A percentile compares a stretch with the other conserved stretches of the same genome.
Conservation (phyloP, 2,797 vertebrate genomes). For the Danio choprae region DNA sequence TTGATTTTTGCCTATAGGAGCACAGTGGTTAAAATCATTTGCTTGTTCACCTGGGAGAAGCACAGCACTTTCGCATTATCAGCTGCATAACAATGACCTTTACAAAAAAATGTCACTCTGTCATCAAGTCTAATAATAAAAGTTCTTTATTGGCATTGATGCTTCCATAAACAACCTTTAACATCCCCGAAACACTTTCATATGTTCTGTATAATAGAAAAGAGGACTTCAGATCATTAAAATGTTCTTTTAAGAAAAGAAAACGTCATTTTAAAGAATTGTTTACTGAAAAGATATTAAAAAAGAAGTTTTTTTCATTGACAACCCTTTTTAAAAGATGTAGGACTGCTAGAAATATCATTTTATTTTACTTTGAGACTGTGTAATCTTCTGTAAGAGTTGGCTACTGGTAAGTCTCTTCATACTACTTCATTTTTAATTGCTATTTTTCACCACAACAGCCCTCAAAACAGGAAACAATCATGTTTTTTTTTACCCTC, state of each 20-base stretch:
- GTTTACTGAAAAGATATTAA: too few species aligned
- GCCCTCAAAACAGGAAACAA: constrained; percentile 49
- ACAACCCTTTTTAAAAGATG: not conserved
- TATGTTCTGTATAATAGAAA: too few species aligned
- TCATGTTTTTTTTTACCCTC: constrained; percentile 68
- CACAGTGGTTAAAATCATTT: not conserved
- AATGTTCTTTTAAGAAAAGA: too few species aligned
- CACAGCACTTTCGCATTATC: not conserved
- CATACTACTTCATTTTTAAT: constrained; percentile 1
- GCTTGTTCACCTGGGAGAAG: not conserved
- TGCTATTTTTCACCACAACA: constrained; percentile 7
- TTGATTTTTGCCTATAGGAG: not conserved
- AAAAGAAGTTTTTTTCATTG: too few species aligned
- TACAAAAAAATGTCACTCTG: not conserved
- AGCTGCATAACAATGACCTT: not conserved
- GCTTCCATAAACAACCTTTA: too few species aligned
- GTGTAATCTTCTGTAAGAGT: constrained; percentile 15
- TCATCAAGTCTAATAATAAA: not conserved
- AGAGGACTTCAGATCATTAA: too few species aligned
- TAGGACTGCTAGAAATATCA: too few species aligned
- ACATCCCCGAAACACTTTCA: too few species aligned
- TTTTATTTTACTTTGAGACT: constrained; percentile 1
- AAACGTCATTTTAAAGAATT: too few species aligned
- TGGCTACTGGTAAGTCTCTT: constrained; percentile 10
- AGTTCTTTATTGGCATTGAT: too few species aligned